A percentile compares a stretch with the other conserved stretches of the same genome.
Evolutionary conservation across 2,797 vertebrate species (phyloP).

Genomic region (Enteromius treurensis): DNA sequence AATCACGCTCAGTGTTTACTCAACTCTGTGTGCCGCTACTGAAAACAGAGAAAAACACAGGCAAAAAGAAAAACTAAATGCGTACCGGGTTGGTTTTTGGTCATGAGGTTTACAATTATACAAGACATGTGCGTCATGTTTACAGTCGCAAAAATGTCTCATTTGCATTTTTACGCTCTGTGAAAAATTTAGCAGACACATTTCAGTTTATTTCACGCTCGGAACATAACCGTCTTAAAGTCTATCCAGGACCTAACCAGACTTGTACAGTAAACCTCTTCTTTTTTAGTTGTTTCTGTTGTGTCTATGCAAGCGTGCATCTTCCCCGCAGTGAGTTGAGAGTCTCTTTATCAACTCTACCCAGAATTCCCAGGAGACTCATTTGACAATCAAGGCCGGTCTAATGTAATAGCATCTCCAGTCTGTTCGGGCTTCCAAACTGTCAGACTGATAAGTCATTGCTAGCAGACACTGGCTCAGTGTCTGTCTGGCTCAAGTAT

Average conservation of each 20-base stretch:
- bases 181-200: not conserved
- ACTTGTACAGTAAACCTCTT: conserved; percentile 19
- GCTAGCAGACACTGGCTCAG: conserved; percentile 13
- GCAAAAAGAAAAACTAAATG: not conserved
- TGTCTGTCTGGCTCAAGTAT: conserved; percentile 24
- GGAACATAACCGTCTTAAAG: conserved; percentile 25
- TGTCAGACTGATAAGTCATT: conserved; percentile 35
- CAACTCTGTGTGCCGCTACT: not conserved
- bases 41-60: conserved; percentile 20
- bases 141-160: conserved; percentile 16
- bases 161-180: conserved; percentile 26
- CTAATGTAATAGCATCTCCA: conserved; percentile 33
- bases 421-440: conserved; percentile 18
- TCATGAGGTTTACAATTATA: conserved; percentile 9
- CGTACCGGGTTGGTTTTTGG: not conserved
- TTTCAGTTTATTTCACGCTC: conserved; percentile 37
- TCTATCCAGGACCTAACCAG: not conserved
- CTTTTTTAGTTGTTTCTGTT: not conserved
- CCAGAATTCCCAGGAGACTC: conserved; percentile 32
- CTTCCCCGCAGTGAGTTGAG: not conserved
- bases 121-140: not conserved
- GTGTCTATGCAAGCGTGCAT: not conserved
- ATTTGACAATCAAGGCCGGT: conserved; percentile 25
- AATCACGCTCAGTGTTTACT: conserved; percentile 27
- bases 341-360: conserved; percentile 15